A percentile compares a stretch with the other conserved stretches of the same genome.
Conservation (phyloP, 2,888 invertebrate species). For the Conchocele bisecta region DNA sequence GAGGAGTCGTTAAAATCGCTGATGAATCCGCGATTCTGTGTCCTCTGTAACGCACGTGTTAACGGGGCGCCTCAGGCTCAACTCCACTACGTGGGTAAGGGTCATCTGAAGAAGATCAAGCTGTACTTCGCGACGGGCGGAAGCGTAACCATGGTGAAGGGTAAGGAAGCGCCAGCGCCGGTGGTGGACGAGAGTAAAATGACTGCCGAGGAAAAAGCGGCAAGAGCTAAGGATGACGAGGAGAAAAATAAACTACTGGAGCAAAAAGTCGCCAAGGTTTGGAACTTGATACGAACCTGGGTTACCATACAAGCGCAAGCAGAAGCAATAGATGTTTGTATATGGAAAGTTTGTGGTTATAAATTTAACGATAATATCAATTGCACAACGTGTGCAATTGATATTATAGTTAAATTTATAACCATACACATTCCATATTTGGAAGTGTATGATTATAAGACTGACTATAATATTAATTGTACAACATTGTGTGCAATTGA, state of each 20-base stretch:
- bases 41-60: constrained; percentile 85
- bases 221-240: constrained; percentile 48
- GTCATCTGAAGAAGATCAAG: constrained; percentile 83
- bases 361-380: too few relatives aligned
- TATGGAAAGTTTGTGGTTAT: too few relatives aligned
- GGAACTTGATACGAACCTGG: too few relatives aligned
- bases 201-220: constrained; percentile 16
- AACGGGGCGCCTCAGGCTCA: constrained; percentile 86
- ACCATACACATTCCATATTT: too few relatives aligned
- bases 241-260: constrained; percentile 40
- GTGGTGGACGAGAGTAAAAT: constrained; percentile 28
- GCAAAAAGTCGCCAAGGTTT: constrained; percentile 51
- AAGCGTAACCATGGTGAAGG: constrained; percentile 31
- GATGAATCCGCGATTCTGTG: constrained; percentile 81
- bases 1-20: constrained; percentile 57
- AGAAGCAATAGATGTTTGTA: too few relatives aligned
- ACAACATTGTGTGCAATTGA: too few relatives aligned
- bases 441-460: too few relatives aligned
- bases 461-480: too few relatives aligned
- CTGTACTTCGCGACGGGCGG: constrained; percentile 48
- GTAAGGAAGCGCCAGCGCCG: constrained; percentile 30
- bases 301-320: too few relatives aligned
- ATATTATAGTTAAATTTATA: too few relatives aligned
- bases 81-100: constrained; percentile 87
- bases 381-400: too few relatives aligned